Conservation (phyloP, 2,113 vertebrate species). For the Oplegnathus fasciatus region DNA sequence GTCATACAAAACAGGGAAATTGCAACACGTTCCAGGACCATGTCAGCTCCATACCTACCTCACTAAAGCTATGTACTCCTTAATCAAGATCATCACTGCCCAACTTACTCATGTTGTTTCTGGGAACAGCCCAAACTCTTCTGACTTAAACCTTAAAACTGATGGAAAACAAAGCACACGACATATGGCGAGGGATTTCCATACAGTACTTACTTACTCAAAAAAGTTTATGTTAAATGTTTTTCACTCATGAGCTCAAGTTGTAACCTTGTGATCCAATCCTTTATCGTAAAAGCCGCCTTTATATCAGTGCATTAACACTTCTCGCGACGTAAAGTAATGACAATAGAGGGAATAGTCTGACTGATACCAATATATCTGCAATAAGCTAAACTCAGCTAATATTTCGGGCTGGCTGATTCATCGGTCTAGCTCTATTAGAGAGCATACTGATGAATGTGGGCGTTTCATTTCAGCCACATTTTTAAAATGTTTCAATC, state of each 20-base stretch:
- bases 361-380: background rate
- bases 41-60: background rate
- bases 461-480: background rate
- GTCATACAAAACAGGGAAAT: conserved; percentile 37
- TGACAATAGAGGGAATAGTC: too few species aligned
- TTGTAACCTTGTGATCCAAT: background rate
- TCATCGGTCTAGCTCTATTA: background rate
- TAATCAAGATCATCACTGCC: background rate
- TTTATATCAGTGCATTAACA: too few species aligned
- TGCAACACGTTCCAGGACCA: background rate
- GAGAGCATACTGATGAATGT: background rate
- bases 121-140: background rate
- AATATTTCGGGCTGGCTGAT: too few species aligned
- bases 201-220: background rate
- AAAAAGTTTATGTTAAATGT: too few species aligned
- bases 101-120: background rate
- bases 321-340: too few species aligned
- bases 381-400: background rate
- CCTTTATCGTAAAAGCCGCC: too few species aligned
- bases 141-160: background rate
- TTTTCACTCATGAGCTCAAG: too few species aligned
- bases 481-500: background rate
- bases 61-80: background rate
- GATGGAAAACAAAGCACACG: background rate
- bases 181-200: too few species aligned